Evolutionary conservation across 2,888 invertebrate species (phyloP).

Genomic region (Silvanus unidentatus): DNA sequence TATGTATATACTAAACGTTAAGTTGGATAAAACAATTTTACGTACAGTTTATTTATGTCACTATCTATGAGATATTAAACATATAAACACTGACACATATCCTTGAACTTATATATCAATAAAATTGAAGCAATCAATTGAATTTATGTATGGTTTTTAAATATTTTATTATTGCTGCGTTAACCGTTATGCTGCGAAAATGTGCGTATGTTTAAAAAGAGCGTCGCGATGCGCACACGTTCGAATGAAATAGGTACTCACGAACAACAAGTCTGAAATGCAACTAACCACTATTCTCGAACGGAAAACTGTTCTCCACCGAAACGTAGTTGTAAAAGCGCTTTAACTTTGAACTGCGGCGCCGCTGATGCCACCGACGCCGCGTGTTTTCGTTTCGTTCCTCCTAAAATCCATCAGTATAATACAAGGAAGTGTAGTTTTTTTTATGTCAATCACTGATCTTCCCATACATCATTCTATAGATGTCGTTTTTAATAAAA

Average conservation of each 20-base stretch:
- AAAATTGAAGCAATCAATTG: too few species aligned
- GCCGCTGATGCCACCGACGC: slow-evolving; percentile 32
- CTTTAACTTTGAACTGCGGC: slow-evolving; percentile 36
- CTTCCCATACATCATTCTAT: slow-evolving; percentile 38
- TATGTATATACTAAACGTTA: neutral
- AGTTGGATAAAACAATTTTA: too few species aligned
- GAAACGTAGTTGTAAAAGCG: neutral
- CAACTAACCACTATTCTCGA: slow-evolving; percentile 36
- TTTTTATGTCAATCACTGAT: slow-evolving; percentile 39
- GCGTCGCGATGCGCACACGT: neutral
- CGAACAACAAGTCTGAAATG: slow-evolving; percentile 34
- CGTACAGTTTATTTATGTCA: too few species aligned
- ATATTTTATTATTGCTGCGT: too few species aligned
- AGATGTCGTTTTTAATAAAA: slow-evolving; percentile 26
- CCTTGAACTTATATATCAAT: neutral
- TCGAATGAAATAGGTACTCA: slow-evolving; percentile 11
- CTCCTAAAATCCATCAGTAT: slow-evolving; percentile 35
- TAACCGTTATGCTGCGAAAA: too few species aligned
- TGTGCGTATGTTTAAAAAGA: neutral
- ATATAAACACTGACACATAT: neutral
- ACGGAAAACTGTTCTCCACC: slow-evolving; percentile 21
- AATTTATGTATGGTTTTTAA: too few species aligned
- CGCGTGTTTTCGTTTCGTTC: slow-evolving; percentile 14
- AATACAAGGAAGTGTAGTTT: slow-evolving; percentile 18
- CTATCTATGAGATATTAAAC: too few species aligned